Evolutionary conservation across 2,888 invertebrate genomes (phyloP).

Genomic region (Trissolcus brochymenae): DNA sequence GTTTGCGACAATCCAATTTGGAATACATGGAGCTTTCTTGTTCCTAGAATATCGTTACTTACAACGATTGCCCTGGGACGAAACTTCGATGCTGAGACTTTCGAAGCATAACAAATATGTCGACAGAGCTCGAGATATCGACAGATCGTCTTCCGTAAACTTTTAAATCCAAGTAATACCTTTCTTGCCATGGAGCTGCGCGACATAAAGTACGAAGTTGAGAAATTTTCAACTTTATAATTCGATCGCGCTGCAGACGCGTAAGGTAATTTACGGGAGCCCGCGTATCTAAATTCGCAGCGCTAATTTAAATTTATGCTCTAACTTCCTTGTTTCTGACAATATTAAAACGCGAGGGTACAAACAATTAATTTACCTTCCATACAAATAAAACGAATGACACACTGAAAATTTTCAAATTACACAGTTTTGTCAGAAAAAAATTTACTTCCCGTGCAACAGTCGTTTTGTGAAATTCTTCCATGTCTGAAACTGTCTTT

Average conservation of each 20-base stretch:
- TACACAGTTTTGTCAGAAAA: too few species aligned
- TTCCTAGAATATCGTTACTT: conserved; percentile 61
- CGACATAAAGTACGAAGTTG: conserved; percentile 69
- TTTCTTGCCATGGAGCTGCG: conserved; percentile 63
- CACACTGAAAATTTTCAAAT: too few species aligned
- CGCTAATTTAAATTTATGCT: conserved; percentile 70
- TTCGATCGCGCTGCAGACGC: conserved; percentile 68
- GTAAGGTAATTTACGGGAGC: conserved; percentile 66
- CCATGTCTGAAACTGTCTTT: too few species aligned
- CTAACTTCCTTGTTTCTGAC: conserved; percentile 53
- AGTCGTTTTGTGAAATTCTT: too few species aligned
- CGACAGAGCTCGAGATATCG: conserved; percentile 62
- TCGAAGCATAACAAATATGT: conserved; percentile 62
- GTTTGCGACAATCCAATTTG: conserved; percentile 57
- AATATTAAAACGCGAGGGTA: conserved; percentile 48
- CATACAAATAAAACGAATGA: neutral
- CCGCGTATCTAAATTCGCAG: conserved; percentile 65
- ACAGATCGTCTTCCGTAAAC: conserved; percentile 65
- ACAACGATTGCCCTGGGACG: conserved; percentile 62
- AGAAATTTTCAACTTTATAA: conserved; percentile 74
- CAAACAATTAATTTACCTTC: conserved; percentile 50
- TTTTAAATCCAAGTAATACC: conserved; percentile 71
- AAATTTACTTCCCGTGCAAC: too few species aligned
- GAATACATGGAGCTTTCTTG: conserved; percentile 57
- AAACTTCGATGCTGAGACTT: conserved; percentile 59